Evolutionary conservation across 2,797 vertebrate genomes (phyloP), one percentile per base, ranked within the genome.

Genomic region (Rhyacichthys aspro): DNA sequence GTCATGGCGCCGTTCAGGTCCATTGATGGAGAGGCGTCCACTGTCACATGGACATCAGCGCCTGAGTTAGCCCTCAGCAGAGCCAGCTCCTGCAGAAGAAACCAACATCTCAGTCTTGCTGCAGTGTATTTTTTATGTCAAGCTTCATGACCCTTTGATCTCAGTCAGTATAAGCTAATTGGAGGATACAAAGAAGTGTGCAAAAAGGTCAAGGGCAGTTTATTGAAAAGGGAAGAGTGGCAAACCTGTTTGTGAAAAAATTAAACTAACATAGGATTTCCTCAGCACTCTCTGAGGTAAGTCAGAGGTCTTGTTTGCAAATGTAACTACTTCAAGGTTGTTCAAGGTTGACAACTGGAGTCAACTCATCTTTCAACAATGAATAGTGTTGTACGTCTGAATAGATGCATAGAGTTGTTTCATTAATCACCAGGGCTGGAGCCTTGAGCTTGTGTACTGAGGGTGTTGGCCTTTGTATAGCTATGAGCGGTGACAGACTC

Each of bases 1-100:
- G 86, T 43, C 87, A 98, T 88, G n/a, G 85, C 74, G 70, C 90
- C 72, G 64, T 92, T 94, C 58, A 97, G 89, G 87, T 98, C 94
- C 10, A 82, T 43, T 0, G 93, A 89, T 0, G 95, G 93, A 6
- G 89, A 78, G 0, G 94, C 93, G 0, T 97, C 94, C 86, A 97
- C 93, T 46, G 91, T 86, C 81, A 98, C 95, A 0, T 93, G 93
- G 68, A 97, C 90, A 28, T 95, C 92, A 1, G 91, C 93, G 0
- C 91, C 79, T 72, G 89, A 73, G 67, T 95, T 93, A 67, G 89
- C 79, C 44, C 85, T 87, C 59, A 93, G 41, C 55, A 84, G 19
- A 0, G n/a, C 70, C 84, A 95, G 56, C 44, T 95, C 94, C 94
- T 95, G 63, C 55, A 76, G 17, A 59, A 49, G 80, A 41, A 67